Conservation (phyloP, 1,140 invertebrate genomes). For the Rhizoglyphus robini region DNA sequence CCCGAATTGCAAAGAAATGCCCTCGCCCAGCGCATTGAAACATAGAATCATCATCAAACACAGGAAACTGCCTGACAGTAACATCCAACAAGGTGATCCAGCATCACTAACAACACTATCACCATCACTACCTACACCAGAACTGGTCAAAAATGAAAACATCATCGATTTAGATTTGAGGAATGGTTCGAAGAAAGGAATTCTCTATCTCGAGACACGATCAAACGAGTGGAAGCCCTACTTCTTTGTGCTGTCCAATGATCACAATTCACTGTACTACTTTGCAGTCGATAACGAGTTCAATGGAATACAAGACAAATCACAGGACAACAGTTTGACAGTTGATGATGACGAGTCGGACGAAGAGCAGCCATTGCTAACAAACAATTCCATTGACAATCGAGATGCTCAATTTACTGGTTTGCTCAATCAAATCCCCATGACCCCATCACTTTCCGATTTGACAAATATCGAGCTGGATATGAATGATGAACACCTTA, state of each 20-base stretch:
- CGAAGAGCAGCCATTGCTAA: background rate
- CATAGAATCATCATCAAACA: constrained; percentile 73
- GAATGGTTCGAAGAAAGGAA: constrained; percentile 79
- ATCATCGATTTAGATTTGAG: constrained; percentile 31
- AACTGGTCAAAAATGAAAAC: background rate
- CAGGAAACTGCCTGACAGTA: constrained; percentile 78
- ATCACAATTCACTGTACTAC: constrained; percentile 28
- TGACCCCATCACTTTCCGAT: background rate
- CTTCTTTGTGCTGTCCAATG: constrained; percentile 58
- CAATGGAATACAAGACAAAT: too few relatives aligned
- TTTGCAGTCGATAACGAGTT: constrained; percentile 39
- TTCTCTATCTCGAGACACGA: constrained; percentile 75
- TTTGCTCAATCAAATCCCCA: background rate
- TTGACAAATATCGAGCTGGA: background rate
- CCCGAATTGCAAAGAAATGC: constrained; percentile 63
- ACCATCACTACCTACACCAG: constrained; percentile 3
- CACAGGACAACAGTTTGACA: background rate
- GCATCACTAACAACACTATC: constrained; percentile 60
- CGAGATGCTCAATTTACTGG: background rate
- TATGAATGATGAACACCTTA: constrained; percentile 83
- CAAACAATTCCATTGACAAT: background rate
- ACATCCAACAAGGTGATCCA: too few relatives aligned
- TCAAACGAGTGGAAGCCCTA: constrained; percentile 78
- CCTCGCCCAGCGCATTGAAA: constrained; percentile 64
- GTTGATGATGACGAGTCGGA: background rate